Percentiles rank a stretch among this genome's conserved stretches.
Conservation (phyloP, 2,113 vertebrate species). For the Ivindomyrus marchei region DNA sequence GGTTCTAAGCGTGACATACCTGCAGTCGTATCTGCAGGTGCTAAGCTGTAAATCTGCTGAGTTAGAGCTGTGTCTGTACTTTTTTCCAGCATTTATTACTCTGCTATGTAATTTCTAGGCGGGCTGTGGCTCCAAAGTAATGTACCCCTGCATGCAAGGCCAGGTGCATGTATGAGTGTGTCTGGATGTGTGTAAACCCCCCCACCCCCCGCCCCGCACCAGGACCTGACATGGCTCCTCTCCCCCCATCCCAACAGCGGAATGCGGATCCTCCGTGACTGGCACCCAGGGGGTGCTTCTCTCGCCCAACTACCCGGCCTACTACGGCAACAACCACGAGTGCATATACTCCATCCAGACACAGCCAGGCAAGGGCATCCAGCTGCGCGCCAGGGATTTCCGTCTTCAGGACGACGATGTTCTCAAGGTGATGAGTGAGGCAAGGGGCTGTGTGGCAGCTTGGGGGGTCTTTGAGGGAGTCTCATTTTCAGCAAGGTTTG, state of each 20-base stretch:
- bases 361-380: constrained; percentile 91
- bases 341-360: constrained; percentile 99
- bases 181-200: neutral
- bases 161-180: constrained; percentile 8
- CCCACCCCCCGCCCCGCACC: too few relatives aligned
- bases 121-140: neutral
- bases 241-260: constrained; percentile 62
- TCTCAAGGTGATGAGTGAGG: constrained; percentile 71
- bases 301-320: constrained; percentile 93
- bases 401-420: constrained; percentile 81
- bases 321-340: constrained; percentile 92
- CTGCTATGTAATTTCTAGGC: neutral
- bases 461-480: neutral
- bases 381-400: constrained; percentile 83
- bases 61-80: neutral
- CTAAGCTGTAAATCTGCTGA: neutral
- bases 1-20: neutral
- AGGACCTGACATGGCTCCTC: constrained; percentile 47
- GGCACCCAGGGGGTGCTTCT: constrained; percentile 92
- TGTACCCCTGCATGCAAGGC: neutral
- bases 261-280: constrained; percentile 92
- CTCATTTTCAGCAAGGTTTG: neutral
- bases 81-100: neutral
- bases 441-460: neutral
- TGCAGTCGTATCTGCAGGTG: neutral